These are phyloP conservation scores for Parazoanthus atlanticus DNA, from an alignment of 92 coral and sea anemone genomes.

Conservation along the genomic window DNA sequence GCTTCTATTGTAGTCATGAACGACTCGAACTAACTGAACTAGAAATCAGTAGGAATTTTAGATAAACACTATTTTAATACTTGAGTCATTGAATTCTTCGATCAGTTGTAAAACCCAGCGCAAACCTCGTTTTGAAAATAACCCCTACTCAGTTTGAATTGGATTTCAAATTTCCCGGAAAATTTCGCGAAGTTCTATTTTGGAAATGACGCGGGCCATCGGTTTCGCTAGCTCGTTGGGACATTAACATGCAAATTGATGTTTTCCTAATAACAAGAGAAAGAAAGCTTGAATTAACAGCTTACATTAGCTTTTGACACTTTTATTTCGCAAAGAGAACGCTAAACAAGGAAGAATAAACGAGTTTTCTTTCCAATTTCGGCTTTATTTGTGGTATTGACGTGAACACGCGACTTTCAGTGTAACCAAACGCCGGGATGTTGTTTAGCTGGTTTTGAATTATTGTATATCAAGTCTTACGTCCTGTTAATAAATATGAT, in stretches of 20 bases:
- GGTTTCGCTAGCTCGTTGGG: neutral
- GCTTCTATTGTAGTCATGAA: neutral
- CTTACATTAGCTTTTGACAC: neutral
- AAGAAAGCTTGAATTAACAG: neutral
- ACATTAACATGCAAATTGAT: neutral
- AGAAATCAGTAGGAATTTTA: neutral
- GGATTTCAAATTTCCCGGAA: slow-evolving; percentile 15
- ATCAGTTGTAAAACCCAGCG: neutral
- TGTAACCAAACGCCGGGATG: too few species aligned
- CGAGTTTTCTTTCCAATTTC: neutral
- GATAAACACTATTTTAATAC: neutral
- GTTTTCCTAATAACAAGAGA: neutral
- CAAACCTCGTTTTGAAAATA: neutral
- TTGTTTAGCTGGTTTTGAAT: too few species aligned
- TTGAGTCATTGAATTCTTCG: neutral
- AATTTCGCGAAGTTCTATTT: neutral
- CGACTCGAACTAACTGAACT: neutral
- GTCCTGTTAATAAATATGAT: too few species aligned
- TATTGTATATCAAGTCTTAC: too few species aligned
- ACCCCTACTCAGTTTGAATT: neutral
- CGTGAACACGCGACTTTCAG: too few species aligned
- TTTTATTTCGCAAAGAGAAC: neutral
- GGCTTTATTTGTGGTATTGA: neutral
- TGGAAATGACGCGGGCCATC: slow-evolving; percentile 1
- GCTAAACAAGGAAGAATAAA: neutral